Evolutionary conservation across 2,888 invertebrate genomes (phyloP), one percentile per base, ranked within the genome.

Genomic region (Deilephila elpenor): DNA sequence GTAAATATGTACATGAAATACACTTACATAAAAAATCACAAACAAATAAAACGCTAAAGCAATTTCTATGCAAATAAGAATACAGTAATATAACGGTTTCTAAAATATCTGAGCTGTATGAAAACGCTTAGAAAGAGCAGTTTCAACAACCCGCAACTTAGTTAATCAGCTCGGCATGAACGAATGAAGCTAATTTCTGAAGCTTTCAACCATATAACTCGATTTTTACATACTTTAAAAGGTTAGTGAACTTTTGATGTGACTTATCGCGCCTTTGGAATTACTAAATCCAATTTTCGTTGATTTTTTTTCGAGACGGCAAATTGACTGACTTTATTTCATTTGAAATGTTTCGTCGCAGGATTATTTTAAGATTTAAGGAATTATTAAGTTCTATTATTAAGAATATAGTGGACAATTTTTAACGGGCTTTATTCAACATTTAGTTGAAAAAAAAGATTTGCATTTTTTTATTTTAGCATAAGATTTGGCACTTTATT

Each of bases 101-200:
- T 61, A 32, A 51, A 67, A 44, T 25, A 17, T 56, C 7, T 5
- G 25, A 51, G 14, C n/a, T 44, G 19, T 1, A 51, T 64, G 64
- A 67, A 51, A 56, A 51, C 14, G 67, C 67, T 67, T 51, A 51
- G 19, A 51, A 51, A 51, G 29, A 2, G 14, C 11, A 25, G 14
- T 14, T 62, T 51, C 44, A 14, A 5, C 20, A 64, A 64, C 5
- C 67, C 51, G 6, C 51, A 67, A 67, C 51, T 17, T 25, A 67
- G 51, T 67, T 51, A 67, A 67, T 51, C 67, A 67, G 67, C 25
- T 25, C 67, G 17, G 44, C 19, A 20, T 44, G 44, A 51, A 67
- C 51, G 51, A 67, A 51, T 25, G 20, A n/a, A 67, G 17, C 25
- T 25, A 29, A 67, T 25, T 56, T 56, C n/a, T 67, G 25, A 0